Base-by-base conservation (phyloP, 2,113 vertebrate species). In the Climacteris rufus region DNA sequence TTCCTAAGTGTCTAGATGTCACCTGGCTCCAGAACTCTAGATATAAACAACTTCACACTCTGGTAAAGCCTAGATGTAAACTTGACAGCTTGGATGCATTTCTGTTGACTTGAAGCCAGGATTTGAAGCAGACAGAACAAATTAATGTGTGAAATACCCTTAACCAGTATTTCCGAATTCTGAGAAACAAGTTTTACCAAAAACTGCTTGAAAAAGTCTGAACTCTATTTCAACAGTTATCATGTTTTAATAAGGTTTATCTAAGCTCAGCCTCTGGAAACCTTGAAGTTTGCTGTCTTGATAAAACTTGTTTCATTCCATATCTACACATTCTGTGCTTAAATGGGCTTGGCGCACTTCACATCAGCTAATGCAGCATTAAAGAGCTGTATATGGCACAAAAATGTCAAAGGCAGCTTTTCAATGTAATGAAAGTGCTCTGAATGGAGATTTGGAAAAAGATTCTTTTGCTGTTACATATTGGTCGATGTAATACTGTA, bases 11-110 rank as follows among this genome's bases (percentile, higher is more conserved):
- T 94, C 91, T 97, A 88, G 93, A 93, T 96, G 92, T 96, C 94
- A 97, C 83, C 92, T 94, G 93, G 94, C 92, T 96, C 85, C 93
- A 96, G 92, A 96, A 95, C 69, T 80, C 88, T 87, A 86, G 94
- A 96, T 96, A 93, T 92, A 97, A 94, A 96, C 93, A 96, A 92
- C 92, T 96, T 96, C 96, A 96, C 95, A 95, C 96, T 94, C 89
- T 97, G 94, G 95, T 89, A 97, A 96, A 94, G 87, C 91, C 85
- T 96, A 93, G 94, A 94, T 93, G 83, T 95, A 97, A 97, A 97
- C 96, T 95, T 96, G 96, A 96, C 95, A 96, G 94, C 92, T 96
- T 95, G 94, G 86, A 95, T 92, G 79, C 76, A 87, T 96, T 96
- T 94, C 88, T 94, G 84, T 94, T 96, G 94, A 96, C 83, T 94